Evolutionary conservation across 1,140 invertebrate species (phyloP), one percentile per base, ranked within the genome.

Genomic region (Sitophilus oryzae): DNA sequence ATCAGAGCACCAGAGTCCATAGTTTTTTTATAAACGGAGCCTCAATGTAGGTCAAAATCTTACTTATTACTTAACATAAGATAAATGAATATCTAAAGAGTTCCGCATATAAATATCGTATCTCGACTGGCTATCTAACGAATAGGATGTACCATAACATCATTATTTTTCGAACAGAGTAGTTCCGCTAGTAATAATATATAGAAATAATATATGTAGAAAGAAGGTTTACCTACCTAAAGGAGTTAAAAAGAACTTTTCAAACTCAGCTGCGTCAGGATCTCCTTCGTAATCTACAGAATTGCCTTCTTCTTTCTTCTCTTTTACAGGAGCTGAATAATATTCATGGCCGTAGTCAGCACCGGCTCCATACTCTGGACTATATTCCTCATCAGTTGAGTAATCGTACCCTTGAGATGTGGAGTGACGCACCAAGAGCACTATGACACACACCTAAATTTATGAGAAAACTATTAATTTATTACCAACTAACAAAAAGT

Each of bases 351-450:
- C 25, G 11, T 30, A 30, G 11, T 30, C 25, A 30, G 25, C 44
- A 20, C 30, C 35, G 10, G 30, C 50, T 21, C 40, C n/a, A 25
- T 52, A 36, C 20, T 44, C 50, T 20, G 50, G 35, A 19, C n/a
- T 3, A 10, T 55, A 14, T 9, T 56, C 45, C 16, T 44, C 47
- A 11, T 37, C 30, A 1, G 37, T 8, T 20, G 43, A 43, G 35
- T 56, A 42, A 34, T 55, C 52, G 44, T 55, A 48, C 10, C 41
- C 44, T n/a, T 30, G 30, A 11, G 51, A 53, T 4, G 15, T 44
- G 22, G 37, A 16, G 14, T 47, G 52, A 14, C 10, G 23, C 2
- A 25, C 37, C 10, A 47, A 5, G 10, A 49, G 38, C 45, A 48
- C 5, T 30, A 30, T 19, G 3, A 56, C 25, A 49, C 45, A 56